Conservation (phyloP, 2,113 vertebrate genomes). For the Stercorarius parasiticus region DNA sequence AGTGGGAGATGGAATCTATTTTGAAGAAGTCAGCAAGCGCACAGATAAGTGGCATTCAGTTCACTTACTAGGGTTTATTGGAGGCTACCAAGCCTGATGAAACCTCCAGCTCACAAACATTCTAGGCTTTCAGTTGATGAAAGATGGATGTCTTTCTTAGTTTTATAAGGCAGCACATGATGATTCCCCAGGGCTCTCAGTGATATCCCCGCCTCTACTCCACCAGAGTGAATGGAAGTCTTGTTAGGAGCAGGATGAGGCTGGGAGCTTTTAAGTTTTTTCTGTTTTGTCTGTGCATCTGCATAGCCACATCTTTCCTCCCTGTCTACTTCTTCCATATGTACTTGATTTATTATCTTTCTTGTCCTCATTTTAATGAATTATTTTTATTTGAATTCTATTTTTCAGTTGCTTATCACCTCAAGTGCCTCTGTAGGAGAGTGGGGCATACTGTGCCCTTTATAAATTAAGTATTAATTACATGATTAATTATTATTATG, state of each 20-base stretch:
- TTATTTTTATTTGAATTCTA: conserved; percentile 22
- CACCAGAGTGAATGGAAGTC: background rate
- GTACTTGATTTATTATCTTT: conserved; percentile 4
- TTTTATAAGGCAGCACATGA: background rate
- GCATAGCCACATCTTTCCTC: background rate
- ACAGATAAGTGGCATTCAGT: background rate
- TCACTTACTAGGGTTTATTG: background rate
- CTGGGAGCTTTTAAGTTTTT: background rate
- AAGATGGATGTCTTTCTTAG: background rate
- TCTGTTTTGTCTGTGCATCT: background rate
- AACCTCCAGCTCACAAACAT: background rate
- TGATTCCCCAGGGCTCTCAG: background rate
- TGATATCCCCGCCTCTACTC: background rate
- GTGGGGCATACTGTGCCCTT: conserved; percentile 31
- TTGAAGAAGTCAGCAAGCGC: background rate
- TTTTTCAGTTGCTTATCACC: conserved; percentile 40
- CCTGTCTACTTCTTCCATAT: background rate
- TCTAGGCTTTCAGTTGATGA: background rate
- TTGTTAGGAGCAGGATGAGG: background rate
- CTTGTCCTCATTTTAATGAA: conserved; percentile 7
- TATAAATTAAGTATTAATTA: conserved; percentile 70
- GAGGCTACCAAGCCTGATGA: background rate
- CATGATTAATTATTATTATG: conserved; percentile 62
- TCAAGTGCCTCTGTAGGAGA: conserved; percentile 24
- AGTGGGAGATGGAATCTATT: background rate